Evolutionary conservation across 1,140 invertebrate genomes (phyloP), one percentile per base, ranked within the genome.

Genomic region (Rhopalosiphum padi): DNA sequence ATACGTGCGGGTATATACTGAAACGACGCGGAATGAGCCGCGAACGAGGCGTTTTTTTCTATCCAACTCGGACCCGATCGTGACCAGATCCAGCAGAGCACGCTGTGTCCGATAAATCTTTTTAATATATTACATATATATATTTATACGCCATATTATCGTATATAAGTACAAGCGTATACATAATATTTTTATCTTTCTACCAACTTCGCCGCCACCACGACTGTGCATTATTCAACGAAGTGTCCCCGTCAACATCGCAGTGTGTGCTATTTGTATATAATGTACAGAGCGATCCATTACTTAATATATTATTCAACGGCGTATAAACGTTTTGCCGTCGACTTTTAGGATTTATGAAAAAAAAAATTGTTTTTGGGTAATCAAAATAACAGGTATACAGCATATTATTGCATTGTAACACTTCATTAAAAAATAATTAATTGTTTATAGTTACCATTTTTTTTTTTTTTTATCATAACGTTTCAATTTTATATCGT

Each of bases 41-140:
- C 43, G 85, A 43, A 46, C 41, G 41, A 46, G 30, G 46, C 41
- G 86, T 46, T 43, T 87, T n/a, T 46, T 46, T 43, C 37, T 41
- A 43, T 85, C 30, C 48, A 37, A 83, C 90, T 43, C 41, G 60
- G 25, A 21, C 35, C 41, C 8, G 68, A 85, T 92, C 91, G 91
- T 92, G 91, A 92, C 91, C 91, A n/a, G 91, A 92, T 53, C 91
- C 77, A 30, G 30, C 68, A n/a, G 88, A n/a, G 88, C 89, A 11
- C 22, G 41, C 46, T 48, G n/a, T 53, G 91, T 85, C 77, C 91
- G 91, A 92, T 92, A 85, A 92, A 92, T 92, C 91, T 92, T 92
- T 90, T 90, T 41, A 77, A 77, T 77, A 77, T 68, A 30, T 68
- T 25, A 55, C 53, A 55, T 43, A 86, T 46, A 86, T 46, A 43